Percentiles rank a stretch among this genome's conserved stretches.
phyloP scores from a whole-genome alignment of 2,797 vertebrate species.

The Enteromius radiatus region DNA sequence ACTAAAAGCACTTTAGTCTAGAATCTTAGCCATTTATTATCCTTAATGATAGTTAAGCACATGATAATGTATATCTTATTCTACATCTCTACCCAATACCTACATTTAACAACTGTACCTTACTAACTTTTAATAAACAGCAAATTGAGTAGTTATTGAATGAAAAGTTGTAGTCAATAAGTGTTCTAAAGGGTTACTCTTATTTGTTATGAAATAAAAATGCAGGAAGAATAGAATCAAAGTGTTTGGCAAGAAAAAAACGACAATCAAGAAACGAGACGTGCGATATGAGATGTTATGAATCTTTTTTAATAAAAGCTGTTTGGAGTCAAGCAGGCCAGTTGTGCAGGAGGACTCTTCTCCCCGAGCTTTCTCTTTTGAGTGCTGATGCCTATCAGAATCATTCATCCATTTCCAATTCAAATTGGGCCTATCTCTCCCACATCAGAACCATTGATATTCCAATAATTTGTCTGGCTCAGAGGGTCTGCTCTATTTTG shows the following conservation, averaged over 20 bases:
- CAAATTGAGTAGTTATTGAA: too few relatives aligned
- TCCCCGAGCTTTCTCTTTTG: constrained; percentile 40
- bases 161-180: too few relatives aligned
- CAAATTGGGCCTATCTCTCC: constrained; percentile 61
- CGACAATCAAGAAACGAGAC: constrained; percentile 15
- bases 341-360: neutral
- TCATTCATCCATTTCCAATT: constrained; percentile 64
- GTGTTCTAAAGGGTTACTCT: too few relatives aligned
- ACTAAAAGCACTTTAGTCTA: too few relatives aligned
- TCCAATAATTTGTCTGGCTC: constrained; percentile 71
- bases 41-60: too few relatives aligned
- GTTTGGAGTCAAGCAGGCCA: constrained; percentile 21
- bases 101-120: too few relatives aligned
- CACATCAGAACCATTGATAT: constrained; percentile 70
- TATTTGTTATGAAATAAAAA: neutral
- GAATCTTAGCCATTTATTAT: too few relatives aligned
- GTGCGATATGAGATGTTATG: constrained; percentile 19
- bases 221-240: neutral
- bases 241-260: constrained; percentile 16
- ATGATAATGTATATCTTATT: too few relatives aligned
- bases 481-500: constrained; percentile 26
- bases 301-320: constrained; percentile 32
- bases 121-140: too few relatives aligned
- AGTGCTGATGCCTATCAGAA: constrained; percentile 60
- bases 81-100: too few relatives aligned